Conservation (phyloP, 2,888 invertebrate genomes). For the Xestia ashworthii region DNA sequence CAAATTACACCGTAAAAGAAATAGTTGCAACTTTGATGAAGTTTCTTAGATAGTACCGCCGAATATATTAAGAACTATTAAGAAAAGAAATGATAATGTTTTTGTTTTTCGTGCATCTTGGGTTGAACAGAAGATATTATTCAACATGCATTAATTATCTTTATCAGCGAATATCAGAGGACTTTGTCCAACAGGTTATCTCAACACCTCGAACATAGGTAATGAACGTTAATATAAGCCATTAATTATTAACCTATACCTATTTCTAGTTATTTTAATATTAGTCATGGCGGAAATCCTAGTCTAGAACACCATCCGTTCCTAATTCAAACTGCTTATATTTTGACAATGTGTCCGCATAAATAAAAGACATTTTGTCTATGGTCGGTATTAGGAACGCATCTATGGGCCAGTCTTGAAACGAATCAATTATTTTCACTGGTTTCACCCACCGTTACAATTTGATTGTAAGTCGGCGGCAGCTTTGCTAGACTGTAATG, state of each 20-base stretch:
- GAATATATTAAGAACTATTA: not conserved
- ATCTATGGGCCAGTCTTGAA: slow-evolving; percentile 22
- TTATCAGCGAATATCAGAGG: slow-evolving; percentile 4
- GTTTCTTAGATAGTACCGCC: not conserved
- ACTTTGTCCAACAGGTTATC: slow-evolving; percentile 37
- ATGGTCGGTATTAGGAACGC: slow-evolving; percentile 14
- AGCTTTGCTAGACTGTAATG: slow-evolving; percentile 24
- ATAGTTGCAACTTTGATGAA: not conserved
- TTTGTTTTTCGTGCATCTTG: not conserved
- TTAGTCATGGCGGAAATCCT: slow-evolving; percentile 50
- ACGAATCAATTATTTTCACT: slow-evolving; percentile 48
- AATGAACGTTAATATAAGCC: slow-evolving; percentile 1
- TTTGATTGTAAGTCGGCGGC: slow-evolving; percentile 27
- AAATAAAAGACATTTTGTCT: slow-evolving; percentile 39
- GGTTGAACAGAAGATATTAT: not conserved
- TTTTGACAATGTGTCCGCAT: slow-evolving; percentile 1
- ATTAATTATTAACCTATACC: slow-evolving; percentile 1
- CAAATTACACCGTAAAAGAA: not conserved
- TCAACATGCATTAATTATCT: not conserved
- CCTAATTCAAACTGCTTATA: slow-evolving; percentile 30
- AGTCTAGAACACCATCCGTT: slow-evolving; percentile 35
- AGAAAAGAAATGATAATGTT: not conserved
- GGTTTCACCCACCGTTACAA: slow-evolving; percentile 44
- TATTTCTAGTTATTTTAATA: not conserved
- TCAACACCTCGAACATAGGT: slow-evolving; percentile 9